Conservation (phyloP, 2,113 vertebrate species). For the Phaetusa simplex region DNA sequence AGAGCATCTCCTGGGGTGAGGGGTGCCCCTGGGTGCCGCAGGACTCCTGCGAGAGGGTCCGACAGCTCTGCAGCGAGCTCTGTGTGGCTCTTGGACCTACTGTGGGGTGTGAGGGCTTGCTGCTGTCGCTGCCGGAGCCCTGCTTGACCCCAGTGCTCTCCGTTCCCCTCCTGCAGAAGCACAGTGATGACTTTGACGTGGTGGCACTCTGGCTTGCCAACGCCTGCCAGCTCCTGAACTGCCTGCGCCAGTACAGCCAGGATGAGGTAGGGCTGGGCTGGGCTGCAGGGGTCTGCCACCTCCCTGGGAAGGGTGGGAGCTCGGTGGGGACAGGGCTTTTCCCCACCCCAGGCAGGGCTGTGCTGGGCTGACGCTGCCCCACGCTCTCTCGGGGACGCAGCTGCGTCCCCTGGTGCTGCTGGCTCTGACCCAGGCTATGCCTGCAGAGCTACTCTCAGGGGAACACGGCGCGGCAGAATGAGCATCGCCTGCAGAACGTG, state of each 20-base stretch:
- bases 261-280: not conserved
- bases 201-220: slow-evolving; percentile 80
- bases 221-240: slow-evolving; percentile 71
- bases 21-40: not conserved
- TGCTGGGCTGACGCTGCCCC: accelerated
- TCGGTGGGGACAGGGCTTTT: not conserved
- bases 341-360: not conserved
- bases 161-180: slow-evolving; percentile 58
- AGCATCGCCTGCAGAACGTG: slow-evolving; percentile 32
- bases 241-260: slow-evolving; percentile 73
- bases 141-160: not conserved
- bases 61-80: not conserved
- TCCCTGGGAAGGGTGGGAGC: not conserved
- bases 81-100: accelerated
- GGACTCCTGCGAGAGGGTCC: not conserved
- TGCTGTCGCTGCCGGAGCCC: not conserved
- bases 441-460: not conserved
- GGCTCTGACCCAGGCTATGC: not conserved
- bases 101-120: accelerated
- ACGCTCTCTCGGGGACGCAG: accelerated
- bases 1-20: not conserved
- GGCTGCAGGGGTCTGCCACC: not conserved
- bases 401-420: not conserved
- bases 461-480: not conserved
- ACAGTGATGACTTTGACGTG: slow-evolving; percentile 58